Evolutionary conservation across 2,797 vertebrate genomes (phyloP), one percentile per base, ranked within the genome.

Genomic region (Malurus leucopterus): DNA sequence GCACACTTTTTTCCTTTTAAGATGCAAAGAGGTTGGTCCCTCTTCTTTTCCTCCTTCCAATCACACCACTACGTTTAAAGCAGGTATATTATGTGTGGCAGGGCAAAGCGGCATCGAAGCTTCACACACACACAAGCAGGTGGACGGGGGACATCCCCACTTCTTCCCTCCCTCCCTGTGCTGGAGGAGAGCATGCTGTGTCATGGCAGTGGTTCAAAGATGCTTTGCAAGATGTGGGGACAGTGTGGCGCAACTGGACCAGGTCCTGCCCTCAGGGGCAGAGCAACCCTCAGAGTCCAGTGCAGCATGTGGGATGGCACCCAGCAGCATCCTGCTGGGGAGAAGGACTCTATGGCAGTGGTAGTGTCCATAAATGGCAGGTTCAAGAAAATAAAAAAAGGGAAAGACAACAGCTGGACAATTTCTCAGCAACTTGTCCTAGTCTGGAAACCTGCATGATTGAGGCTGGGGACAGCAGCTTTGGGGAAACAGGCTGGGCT

Each of bases 21-120:
- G 84, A 94, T 85, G 85, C 81, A 89, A 67, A 89, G 90, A 95
- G 94, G 91, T 86, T 91, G 93, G 95, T 94, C 94, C 92, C 91
- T 86, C 84, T 73, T 84, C 83, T 88, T 86, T 62, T 74, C 73
- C 74, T 94, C 95, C 93, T 95, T 72, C 34, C 73, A 21, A 53
- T 90, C 85, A 70, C 47, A 77, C 73, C 82, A 47, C 65, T 77
- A 47, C 74, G 91, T 89, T 86, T 83, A 67, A 91, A 92, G 88
- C 88, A 24, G 65, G 61, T 86, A 76, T 47, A 86, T 70, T 54
- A 94, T 2, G 10, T 38, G 61, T 84, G 90, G 87, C 90, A 78
- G 88, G 87, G 73, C 55, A 84, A 91, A 79, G 82, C 82, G 8
- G 95, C 91, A 88, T 80, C 91, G 71, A 81, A 76, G 91, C 92